A percentile compares a stretch with the other conserved stretches of the same genome.
Conservation (phyloP, 1,140 invertebrate species). For the Cephus cinctus region DNA sequence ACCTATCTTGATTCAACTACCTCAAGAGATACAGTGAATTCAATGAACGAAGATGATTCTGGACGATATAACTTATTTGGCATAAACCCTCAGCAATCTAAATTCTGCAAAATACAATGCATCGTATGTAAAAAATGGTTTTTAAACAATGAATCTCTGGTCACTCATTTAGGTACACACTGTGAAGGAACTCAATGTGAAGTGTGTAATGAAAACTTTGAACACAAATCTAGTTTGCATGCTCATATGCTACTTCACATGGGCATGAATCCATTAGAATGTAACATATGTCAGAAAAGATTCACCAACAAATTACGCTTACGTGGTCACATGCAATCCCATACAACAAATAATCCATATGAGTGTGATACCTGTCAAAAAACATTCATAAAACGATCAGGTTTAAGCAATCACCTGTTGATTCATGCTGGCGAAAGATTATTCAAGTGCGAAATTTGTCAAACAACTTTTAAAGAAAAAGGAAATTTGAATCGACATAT, state of each 20-base stretch:
- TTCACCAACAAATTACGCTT: slow-evolving; percentile 60
- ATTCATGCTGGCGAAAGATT: slow-evolving; percentile 54
- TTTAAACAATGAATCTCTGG: slow-evolving; percentile 52
- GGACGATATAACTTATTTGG: too few relatives aligned
- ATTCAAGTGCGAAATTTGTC: slow-evolving; percentile 56
- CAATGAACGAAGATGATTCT: too few relatives aligned
- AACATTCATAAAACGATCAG: slow-evolving; percentile 56
- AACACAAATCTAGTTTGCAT: slow-evolving; percentile 51
- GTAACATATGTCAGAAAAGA: slow-evolving; percentile 56
- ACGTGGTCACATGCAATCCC: slow-evolving; percentile 70
- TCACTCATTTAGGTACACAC: slow-evolving; percentile 45
- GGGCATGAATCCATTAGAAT: slow-evolving; percentile 58
- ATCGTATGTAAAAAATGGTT: slow-evolving; percentile 53
- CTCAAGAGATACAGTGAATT: too few relatives aligned
- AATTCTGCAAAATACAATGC: slow-evolving; percentile 54
- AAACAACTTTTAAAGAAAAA: slow-evolving; percentile 54
- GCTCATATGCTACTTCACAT: slow-evolving; percentile 56
- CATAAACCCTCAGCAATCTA: slow-evolving; percentile 41
- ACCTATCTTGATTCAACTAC: too few relatives aligned
- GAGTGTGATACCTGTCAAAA: slow-evolving; percentile 57
- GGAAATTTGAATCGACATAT: slow-evolving; percentile 67
- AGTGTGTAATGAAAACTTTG: slow-evolving; percentile 55
- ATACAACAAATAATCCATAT: slow-evolving; percentile 62
- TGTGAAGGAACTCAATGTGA: slow-evolving; percentile 44
- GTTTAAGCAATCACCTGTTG: slow-evolving; percentile 52